Conservation (phyloP, 2,113 vertebrate genomes). For the Copsychus sechellarum region DNA sequence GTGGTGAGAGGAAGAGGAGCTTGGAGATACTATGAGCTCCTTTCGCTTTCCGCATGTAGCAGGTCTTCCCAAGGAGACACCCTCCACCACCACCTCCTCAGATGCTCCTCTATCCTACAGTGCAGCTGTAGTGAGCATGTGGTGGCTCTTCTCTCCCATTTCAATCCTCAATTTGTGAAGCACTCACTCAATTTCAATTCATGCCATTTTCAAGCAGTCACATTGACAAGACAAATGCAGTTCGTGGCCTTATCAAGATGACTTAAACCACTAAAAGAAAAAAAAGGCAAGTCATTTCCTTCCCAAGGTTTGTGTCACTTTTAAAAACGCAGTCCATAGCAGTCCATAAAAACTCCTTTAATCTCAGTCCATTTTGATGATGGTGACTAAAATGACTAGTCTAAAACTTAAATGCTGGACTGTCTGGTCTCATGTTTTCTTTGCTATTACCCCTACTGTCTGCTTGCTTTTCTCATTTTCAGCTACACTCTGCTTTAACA, state of each 20-base stretch:
- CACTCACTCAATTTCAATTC: background rate
- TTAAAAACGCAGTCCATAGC: background rate
- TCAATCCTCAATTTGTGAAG: background rate
- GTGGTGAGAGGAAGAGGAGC: background rate
- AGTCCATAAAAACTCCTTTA: background rate
- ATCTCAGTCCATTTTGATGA: slow-evolving; percentile 15
- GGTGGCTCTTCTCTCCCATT: slow-evolving; percentile 3
- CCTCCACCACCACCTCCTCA: slow-evolving; percentile 4
- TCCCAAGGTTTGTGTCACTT: background rate
- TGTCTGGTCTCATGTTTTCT: background rate
- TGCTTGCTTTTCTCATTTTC: slow-evolving; percentile 56
- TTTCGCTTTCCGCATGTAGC: slow-evolving; percentile 51
- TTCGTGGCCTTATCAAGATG: slow-evolving; percentile 69
- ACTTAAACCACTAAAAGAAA: slow-evolving; percentile 18
- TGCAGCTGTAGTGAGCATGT: background rate
- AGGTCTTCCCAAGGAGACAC: slow-evolving; percentile 56
- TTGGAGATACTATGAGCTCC: background rate
- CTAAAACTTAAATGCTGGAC: background rate
- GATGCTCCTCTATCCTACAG: background rate
- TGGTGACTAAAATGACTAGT: background rate
- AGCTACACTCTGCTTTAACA: background rate
- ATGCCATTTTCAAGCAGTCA: background rate
- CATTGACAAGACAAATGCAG: slow-evolving; percentile 23
- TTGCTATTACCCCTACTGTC: slow-evolving; percentile 4
- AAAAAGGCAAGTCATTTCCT: slow-evolving; percentile 17